Evolutionary conservation across 2,797 vertebrate genomes (phyloP).

Genomic region (Pelobates cultripes): DNA sequence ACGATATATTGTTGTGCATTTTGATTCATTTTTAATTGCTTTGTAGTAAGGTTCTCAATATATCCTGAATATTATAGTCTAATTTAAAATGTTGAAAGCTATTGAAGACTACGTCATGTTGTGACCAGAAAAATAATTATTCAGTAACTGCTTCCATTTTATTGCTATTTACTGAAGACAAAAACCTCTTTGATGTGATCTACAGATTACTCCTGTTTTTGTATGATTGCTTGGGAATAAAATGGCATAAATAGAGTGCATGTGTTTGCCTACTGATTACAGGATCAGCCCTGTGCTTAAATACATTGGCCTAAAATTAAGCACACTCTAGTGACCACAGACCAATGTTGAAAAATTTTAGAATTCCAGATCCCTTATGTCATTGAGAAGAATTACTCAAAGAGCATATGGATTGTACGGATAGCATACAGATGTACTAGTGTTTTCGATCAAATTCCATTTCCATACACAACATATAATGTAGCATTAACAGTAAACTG

Average conservation of each 20-base stretch:
- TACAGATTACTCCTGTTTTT: neutral
- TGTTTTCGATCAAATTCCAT: neutral
- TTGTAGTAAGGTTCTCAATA: neutral
- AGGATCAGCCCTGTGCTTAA: constrained; percentile 13
- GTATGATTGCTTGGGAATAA: constrained; percentile 4
- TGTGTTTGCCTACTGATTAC: constrained; percentile 16
- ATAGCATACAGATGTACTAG: constrained; percentile 43
- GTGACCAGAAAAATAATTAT: constrained; percentile 4
- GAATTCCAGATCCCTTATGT: constrained; percentile 38
- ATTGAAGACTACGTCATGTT: neutral
- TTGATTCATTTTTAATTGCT: neutral
- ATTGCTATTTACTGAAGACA: neutral
- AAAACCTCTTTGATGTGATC: neutral
- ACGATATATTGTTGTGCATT: neutral
- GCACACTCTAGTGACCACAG: constrained; percentile 29
- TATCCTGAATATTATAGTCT: neutral
- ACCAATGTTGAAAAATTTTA: constrained; percentile 7
- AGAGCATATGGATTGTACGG: constrained; percentile 29
- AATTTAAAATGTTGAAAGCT: neutral
- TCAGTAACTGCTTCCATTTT: constrained; percentile 4
- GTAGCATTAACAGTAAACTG: neutral
- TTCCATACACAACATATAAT: neutral
- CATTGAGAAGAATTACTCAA: constrained; percentile 22
- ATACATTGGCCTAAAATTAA: constrained; percentile 30
- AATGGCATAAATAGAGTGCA: constrained; percentile 29